Evolutionary conservation across 2,797 vertebrate genomes (phyloP), one percentile per base, ranked within the genome.

Genomic region (Naso thynnoides): DNA sequence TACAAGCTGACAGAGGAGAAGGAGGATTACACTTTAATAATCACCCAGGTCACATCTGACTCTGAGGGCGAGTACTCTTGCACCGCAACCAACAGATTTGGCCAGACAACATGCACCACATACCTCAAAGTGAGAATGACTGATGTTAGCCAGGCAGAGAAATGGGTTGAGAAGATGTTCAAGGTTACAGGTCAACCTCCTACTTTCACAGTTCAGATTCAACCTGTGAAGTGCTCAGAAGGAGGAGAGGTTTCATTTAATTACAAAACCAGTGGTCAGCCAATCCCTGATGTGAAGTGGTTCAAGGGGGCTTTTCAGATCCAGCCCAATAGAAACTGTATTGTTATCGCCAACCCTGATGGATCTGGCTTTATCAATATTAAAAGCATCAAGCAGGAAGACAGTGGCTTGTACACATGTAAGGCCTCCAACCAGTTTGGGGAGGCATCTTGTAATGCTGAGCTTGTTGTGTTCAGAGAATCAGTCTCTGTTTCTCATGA

Each of bases 1-100:
- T 95, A 94, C 83, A 95, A 88, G 49, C 88, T 97, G 82, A 88
- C 95, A 31, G 96, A 96, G 81, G 95, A 96, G 48, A 94, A 89
- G 76, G 94, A 95, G 50, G 94, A 96, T 72, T 94, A 96, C 74
- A 96, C 94, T 29, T 89, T 98, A 80, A 94, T 97, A 23, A 96
- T 99, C 67, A 93, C 92, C 0, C 79, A 92, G 45, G 93, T 93
- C 5, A 95, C 90, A 8, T 79, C 91, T 47, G 95, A 96, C 80
- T 90, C 95, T 76, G 95, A 96, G 85, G 97, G 98, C 21, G 95
- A 97, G 70, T 99, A 98, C 38, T 93, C 72, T 0, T 99, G 97
- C 4, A 73, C 93, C 16, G 97, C 96, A 67, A 95, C 93, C 73
- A 98, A 97, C 73, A 88, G 81, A 9, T 93, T 95, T 0, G 96